These are phyloP conservation scores for Unio delphinus DNA, from an alignment of 2,888 invertebrate species.

Conservation along the genomic window DNA sequence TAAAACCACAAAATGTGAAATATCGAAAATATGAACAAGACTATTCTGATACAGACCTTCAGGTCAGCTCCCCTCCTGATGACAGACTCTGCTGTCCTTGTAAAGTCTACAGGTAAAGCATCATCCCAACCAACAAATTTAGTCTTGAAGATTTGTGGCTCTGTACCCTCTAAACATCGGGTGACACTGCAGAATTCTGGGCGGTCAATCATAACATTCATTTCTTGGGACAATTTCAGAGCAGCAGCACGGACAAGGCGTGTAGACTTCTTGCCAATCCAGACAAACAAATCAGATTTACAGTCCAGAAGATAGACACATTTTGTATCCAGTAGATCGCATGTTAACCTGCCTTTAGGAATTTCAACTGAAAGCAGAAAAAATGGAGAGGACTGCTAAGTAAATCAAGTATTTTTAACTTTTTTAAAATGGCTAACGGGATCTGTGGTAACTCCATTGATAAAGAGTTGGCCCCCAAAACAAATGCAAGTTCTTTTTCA, in stretches of 20 bases:
- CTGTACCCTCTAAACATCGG: constrained; percentile 87
- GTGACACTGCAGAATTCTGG: constrained; percentile 89
- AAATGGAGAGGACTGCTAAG: not conserved
- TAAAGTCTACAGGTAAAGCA: constrained; percentile 97
- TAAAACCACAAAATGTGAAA: not conserved
- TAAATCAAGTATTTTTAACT: not conserved
- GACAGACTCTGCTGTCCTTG: constrained; percentile 97
- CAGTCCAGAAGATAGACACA: constrained; percentile 98
- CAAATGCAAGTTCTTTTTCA: too few species aligned
- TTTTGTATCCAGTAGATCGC: constrained; percentile 86
- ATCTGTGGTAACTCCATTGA: too few species aligned
- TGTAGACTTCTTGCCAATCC: constrained; percentile 99
- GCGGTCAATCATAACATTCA: constrained; percentile 91
- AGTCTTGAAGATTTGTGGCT: constrained; percentile 87
- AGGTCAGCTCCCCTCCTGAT: constrained; percentile 96
- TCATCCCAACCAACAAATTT: constrained; percentile 99
- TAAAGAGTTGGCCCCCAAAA: too few species aligned
- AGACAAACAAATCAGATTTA: constrained; percentile 93
- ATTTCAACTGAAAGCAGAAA: constrained; percentile 61
- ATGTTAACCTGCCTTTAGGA: constrained; percentile 76
- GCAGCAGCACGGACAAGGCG: constrained; percentile 95
- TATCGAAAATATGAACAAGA: not conserved
- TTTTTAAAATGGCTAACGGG: too few species aligned
- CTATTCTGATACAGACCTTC: constrained; percentile 71
- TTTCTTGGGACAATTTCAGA: constrained; percentile 94